These are phyloP conservation scores for Trachythela sp. DNA, from an alignment of 64 coral and sea anemone genomes.

Conservation along the genomic window DNA sequence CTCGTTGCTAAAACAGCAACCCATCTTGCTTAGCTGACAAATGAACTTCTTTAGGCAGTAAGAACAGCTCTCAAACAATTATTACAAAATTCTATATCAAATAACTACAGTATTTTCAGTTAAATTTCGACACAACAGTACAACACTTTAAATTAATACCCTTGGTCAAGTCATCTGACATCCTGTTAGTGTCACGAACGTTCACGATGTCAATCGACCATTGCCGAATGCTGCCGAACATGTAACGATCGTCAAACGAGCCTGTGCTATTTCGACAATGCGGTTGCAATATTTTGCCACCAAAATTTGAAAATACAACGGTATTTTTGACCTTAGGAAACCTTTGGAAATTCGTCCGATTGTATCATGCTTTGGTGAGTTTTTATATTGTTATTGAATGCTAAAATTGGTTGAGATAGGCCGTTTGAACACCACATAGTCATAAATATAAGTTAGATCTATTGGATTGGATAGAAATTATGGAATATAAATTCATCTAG, in stretches of 20 bases:
- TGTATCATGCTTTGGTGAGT: background rate
- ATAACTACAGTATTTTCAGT: too few species aligned
- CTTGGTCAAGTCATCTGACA: too few species aligned
- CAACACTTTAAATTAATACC: too few species aligned
- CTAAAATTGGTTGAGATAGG: background rate
- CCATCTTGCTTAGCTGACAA: background rate
- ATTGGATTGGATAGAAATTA: too few species aligned
- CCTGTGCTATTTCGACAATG: background rate
- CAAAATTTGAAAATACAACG: constrained; percentile 9
- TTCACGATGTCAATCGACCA: too few species aligned
- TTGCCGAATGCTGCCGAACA: too few species aligned
- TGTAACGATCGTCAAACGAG: background rate
- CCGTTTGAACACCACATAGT: too few species aligned
- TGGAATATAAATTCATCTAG: too few species aligned
- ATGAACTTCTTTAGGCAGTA: background rate
- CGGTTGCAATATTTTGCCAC: background rate
- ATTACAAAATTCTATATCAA: background rate
- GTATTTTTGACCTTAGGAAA: background rate
- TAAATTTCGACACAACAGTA: too few species aligned
- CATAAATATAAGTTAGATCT: too few species aligned
- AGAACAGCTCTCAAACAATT: background rate
- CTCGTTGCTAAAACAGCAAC: background rate
- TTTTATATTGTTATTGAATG: background rate
- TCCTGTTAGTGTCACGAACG: too few species aligned
- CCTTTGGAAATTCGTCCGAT: background rate